Evolutionary conservation across 2,888 invertebrate genomes (phyloP).

Genomic region (Aproaerema taeniolella): DNA sequence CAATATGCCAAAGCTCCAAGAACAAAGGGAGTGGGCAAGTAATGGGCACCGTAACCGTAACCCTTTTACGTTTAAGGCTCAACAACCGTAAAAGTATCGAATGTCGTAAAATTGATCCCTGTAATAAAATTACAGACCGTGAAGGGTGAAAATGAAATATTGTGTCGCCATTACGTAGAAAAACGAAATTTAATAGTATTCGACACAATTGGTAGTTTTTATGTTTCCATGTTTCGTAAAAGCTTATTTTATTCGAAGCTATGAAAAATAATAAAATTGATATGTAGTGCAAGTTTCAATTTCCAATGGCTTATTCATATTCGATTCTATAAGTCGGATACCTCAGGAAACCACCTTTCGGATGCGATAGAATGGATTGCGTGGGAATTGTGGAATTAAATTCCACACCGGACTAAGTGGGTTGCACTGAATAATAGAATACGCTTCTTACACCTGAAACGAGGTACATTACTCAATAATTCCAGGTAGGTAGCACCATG

Average conservation of each 20-base stretch:
- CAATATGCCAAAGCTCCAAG: conserved; percentile 35
- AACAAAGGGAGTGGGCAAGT: conserved; percentile 38
- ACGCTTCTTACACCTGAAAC: too few relatives aligned
- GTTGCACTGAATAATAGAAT: too few relatives aligned
- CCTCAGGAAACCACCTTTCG: background rate
- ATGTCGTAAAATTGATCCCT: conserved; percentile 51
- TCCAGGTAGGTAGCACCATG: too few relatives aligned
- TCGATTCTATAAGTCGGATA: background rate
- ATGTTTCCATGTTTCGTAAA: conserved; percentile 10
- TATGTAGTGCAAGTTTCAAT: background rate
- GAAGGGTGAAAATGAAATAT: conserved; percentile 61
- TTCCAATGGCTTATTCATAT: background rate
- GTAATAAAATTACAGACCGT: conserved; percentile 62
- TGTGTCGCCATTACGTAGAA: conserved; percentile 38
- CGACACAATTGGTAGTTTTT: conserved; percentile 27
- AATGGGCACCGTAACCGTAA: conserved; percentile 42
- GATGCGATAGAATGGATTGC: background rate
- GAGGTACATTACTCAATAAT: too few relatives aligned
- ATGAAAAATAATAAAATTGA: background rate
- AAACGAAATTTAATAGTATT: conserved; percentile 40
- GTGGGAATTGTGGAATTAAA: background rate
- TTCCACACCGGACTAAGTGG: background rate
- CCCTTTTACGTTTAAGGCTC: conserved; percentile 61
- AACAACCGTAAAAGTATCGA: conserved; percentile 66
- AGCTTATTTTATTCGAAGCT: background rate